phyloP scores from a whole-genome alignment of 2,797 vertebrate genomes.

The Semaprochilodus insignis region DNA sequence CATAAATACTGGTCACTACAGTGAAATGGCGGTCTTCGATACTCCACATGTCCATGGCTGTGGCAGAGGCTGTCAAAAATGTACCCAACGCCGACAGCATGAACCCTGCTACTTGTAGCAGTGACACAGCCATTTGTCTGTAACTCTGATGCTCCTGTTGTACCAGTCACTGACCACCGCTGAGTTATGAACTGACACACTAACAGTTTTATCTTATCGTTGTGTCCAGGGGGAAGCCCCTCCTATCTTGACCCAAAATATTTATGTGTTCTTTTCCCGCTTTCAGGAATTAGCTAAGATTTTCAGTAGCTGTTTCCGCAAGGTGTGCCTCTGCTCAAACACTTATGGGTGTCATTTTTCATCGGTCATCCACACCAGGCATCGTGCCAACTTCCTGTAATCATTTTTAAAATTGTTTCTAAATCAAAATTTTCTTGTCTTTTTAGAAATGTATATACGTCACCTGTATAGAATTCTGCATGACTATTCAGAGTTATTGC shows the following conservation, averaged over 20 bases:
- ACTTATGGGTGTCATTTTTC: not conserved
- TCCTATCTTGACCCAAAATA: conserved; percentile 69
- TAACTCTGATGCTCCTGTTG: conserved; percentile 10
- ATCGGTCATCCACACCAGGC: not conserved
- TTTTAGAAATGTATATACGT: not conserved
- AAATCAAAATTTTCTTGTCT: not conserved
- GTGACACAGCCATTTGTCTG: conserved; percentile 70
- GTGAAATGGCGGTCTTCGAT: conserved; percentile 84
- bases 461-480: not conserved
- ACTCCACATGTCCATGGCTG: conserved; percentile 86
- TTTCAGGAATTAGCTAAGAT: conserved; percentile 55
- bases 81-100: conserved; percentile 78
- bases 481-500: not conserved
- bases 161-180: conserved; percentile 14
- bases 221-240: conserved; percentile 61
- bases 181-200: conserved; percentile 55
- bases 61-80: conserved; percentile 80
- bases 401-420: not conserved
- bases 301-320: conserved; percentile 41
- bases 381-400: not conserved
- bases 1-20: conserved; percentile 81
- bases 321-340: conserved; percentile 56
- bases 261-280: conserved; percentile 56
- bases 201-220: conserved; percentile 57
- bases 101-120: conserved; percentile 84